Evolutionary conservation across 2,888 invertebrate genomes (phyloP), one percentile per base, ranked within the genome.

Genomic region (Autographa pulchrina): DNA sequence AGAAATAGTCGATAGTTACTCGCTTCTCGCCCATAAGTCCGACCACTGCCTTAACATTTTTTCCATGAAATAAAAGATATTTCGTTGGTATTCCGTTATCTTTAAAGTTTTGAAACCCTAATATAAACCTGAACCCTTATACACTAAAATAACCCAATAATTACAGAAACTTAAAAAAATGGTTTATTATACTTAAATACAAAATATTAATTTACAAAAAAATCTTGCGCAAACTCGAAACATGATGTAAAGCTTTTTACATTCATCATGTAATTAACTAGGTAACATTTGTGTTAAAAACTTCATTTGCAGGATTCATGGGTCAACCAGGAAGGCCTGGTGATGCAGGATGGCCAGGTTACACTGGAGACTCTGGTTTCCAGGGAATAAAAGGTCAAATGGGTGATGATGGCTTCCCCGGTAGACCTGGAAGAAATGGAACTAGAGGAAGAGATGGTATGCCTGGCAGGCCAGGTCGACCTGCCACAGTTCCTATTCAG

Each of bases 391-490:
- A 92, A 74, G 95, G 95, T n/a, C 72, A 84, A 16, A 86, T 89
- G 60, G 97, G 97, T 11, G 85, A 89, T 0, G 85, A 85, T 0
- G 97, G 96, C 0, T 86, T 78, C 3, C 92, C 95, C 18, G 97
- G 97, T 7, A n/a, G 75, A 20, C 92, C 93, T 5, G 96, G 96
- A 7, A 83, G 88, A 8, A 93, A 94, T 73, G 96, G 97, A 60
- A 83, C 88, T 1, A 89, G 92, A 73, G 97, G 97, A 16, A 86
- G 87, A 2, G 93, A 96, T 69, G 97, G 97, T 5, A 71, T 74
- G 0, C 93, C 96, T 11, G 97, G 97, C 7, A 80, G 79, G 31
- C 93, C 94, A 0, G 97, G 97, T n/a, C 76, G 74, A 4, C 83
- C 91, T 5, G 95, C 96, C 74, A 88, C 83, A 88, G 91, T 86